Evolutionary conservation across 1,140 invertebrate species (phyloP), one percentile per base, ranked within the genome.

Genomic region (Psilanteris sp.): DNA sequence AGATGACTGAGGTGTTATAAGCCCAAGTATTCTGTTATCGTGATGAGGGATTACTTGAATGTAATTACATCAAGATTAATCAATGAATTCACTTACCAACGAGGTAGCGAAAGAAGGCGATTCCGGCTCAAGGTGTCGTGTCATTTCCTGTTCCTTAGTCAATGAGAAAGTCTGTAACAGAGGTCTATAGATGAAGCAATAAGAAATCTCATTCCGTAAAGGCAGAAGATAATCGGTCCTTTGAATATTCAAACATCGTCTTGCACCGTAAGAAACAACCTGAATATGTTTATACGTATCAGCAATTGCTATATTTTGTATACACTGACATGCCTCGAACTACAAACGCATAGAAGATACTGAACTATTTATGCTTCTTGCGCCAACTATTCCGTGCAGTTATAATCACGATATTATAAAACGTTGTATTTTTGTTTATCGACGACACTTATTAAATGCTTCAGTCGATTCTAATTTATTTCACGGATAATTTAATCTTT

Each of bases 11-110:
- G 62, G 67, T 55, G 61, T 64, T 72, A 57, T 55, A 68, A 75
- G 50, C 50, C 20, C 59, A 55, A 32, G 16, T 36, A 43, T 41
- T 20, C 62, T 36, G 10, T 75, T 76, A 70, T 76, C 64, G 36
- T 29, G 57, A 71, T 61, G 66, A 61, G 59, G 36, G 59, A 64
- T 70, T 66, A 70, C 50, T 70, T 66, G 64, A 54, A 66, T 66
- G 59, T 66, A 77, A 77, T 77, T 77, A 64, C 59, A 61, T 71
- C 50, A 71, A 77, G 66, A 77, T 77, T 77, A 77, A 76, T 70
- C 73, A 76, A 76, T 76, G 72, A 76, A 76, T 76, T 70, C 59
- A 70, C 73, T 76, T 54, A 76, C 64, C 57, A 37, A 48, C 50
- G 32, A 50, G 48, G 55, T 37, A 34, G 32, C 50, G 31, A 54